A percentile compares a stretch with the other conserved stretches of the same genome.
phyloP scores from a whole-genome alignment of 2,113 vertebrate species.

The Pachypanchax playfairii region DNA sequence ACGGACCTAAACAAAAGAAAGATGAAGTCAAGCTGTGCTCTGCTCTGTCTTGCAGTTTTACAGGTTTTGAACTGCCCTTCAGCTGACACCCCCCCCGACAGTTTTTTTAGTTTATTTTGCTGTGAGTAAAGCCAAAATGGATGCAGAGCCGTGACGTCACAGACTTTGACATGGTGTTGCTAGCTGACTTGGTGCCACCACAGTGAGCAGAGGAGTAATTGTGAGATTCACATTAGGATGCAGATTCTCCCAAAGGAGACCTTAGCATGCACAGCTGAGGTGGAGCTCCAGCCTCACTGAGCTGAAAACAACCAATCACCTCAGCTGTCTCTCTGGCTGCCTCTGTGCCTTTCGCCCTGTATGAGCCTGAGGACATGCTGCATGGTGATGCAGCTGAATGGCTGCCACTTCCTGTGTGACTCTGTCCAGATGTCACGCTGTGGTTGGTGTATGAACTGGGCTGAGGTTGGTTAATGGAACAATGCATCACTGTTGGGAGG shows the following conservation, averaged over 20 bases:
- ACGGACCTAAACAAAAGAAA: not conserved
- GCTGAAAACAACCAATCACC: conserved; percentile 32
- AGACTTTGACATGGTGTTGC: conserved; percentile 63
- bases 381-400: conserved; percentile 32
- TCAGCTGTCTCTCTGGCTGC: conserved; percentile 17
- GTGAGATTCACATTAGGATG: conserved; percentile 45
- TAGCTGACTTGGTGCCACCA: conserved; percentile 50
- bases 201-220: conserved; percentile 41
- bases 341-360: conserved; percentile 5
- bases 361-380: conserved; percentile 27
- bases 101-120: conserved; percentile 50
- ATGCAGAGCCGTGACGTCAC: conserved; percentile 61
- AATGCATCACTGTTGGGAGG: conserved; percentile 25
- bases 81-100: conserved; percentile 29
- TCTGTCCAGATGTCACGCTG: conserved; percentile 35
- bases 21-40: too few relatives aligned
- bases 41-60: not conserved
- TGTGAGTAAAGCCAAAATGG: conserved; percentile 59
- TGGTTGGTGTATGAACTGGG: conserved; percentile 2
- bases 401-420: conserved; percentile 29
- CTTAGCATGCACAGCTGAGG: conserved; percentile 15
- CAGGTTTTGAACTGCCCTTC: conserved; percentile 18
- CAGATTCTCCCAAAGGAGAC: conserved; percentile 43
- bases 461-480: not conserved
- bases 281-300: conserved; percentile 20